Conservation (phyloP, 2,888 invertebrate genomes). For the Tenthredo amoena region DNA sequence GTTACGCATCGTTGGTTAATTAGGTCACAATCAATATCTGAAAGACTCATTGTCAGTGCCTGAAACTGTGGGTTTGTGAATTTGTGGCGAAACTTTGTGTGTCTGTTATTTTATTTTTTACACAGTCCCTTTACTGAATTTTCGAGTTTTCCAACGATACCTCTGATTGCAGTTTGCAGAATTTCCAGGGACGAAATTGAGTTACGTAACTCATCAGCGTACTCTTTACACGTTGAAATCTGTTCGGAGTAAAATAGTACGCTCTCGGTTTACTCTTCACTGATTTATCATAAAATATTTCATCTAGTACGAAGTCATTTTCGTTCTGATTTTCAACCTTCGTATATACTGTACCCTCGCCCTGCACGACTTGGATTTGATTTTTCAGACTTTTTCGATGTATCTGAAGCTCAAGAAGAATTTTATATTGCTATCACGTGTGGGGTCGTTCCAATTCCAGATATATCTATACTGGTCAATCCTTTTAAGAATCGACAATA, state of each 20-base stretch:
- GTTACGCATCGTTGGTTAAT: neutral
- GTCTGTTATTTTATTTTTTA: neutral
- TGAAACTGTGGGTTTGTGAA: neutral
- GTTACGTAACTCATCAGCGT: constrained; percentile 33
- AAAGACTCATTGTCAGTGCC: neutral
- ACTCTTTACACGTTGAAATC: constrained; percentile 18
- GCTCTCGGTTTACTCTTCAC: neutral
- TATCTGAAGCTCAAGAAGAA: neutral
- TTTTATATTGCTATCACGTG: constrained; percentile 25
- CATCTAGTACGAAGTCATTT: neutral
- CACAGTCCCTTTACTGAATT: neutral
- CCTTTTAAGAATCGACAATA: constrained; percentile 24
- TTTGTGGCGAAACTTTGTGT: neutral
- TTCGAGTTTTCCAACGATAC: neutral
- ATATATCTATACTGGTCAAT: constrained; percentile 35
- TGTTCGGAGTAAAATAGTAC: neutral
- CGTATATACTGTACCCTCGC: neutral
- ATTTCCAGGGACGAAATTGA: neutral
- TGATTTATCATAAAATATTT: neutral
- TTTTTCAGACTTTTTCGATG: neutral
- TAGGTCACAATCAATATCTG: neutral
- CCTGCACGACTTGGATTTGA: neutral
- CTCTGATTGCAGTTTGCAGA: constrained; percentile 13
- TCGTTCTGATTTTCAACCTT: neutral
- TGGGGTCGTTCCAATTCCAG: constrained; percentile 1